Evolutionary conservation across 1,140 invertebrate genomes (phyloP), one percentile per base, ranked within the genome.

Genomic region (Melanaphis sacchari): DNA sequence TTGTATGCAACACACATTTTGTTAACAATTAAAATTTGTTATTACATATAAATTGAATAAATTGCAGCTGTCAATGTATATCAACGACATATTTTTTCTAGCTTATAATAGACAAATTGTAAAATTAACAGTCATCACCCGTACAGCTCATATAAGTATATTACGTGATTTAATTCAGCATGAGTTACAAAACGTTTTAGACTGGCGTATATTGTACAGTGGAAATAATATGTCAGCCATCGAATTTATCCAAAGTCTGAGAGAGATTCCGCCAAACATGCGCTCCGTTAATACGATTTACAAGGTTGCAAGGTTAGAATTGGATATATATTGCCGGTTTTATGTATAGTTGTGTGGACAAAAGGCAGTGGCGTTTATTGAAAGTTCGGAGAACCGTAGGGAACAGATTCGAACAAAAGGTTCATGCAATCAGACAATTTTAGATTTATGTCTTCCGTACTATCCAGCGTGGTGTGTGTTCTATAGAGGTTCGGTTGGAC

Each of bases 391-490:
- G 31, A 76, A 18, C 59, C 54, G 9, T 36, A 15, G 90, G 90
- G 90, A 91, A n/a, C 40, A 9, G 26, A 91, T 36, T 81, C 59
- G 40, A 91, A 91, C 66, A 91, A 91, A 91, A 81, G 66, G 66
- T 91, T 81, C 59, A 31, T 81, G 40, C 41, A 81, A 91, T 81
- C 90, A 36, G 41, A 91, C 40, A 46, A 46, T 81, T 81, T 81
- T 36, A 91, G 66, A 91, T 91, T 91, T 76, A 91, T 91, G 90
- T 91, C 40, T 81, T 52, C 90, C 18, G 31, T 24, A 43, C 31
- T 15, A 7, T 9, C 31, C 90, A n/a, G 31, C 15, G 59, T 41
- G 9, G 31, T 41, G 22, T 59, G 18, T 2, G 11, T 1, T 4
- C 40, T 15, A 41, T 91, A 91, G 76, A 9, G 89, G 26, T 36